Evolutionary conservation across 2,797 vertebrate species (phyloP), one percentile per base, ranked within the genome.

Genomic region (Taenioides sp.): DNA sequence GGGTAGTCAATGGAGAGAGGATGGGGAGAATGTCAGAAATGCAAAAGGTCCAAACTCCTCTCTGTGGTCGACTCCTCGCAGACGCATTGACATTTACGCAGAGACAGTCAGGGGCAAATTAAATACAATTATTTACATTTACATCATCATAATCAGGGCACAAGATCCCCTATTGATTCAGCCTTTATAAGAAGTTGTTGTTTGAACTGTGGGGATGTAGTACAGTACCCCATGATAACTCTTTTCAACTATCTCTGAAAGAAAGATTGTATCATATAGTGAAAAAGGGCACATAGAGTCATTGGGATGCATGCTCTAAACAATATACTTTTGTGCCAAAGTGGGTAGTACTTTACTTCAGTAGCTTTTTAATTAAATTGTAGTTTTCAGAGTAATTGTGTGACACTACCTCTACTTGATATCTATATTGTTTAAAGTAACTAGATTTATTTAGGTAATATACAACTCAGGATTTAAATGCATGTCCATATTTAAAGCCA

Each of bases 1-100:
- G 62, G 80, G 69, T 73, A 59, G 78, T 76, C 55, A 74, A 71
- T 80, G 76, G 88, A 83, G 76, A 7, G 6, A 18, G 74, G 78
- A 69, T 20, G 49, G 80, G 81, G 37, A 37, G 76, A 61, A 88
- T 80, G 85, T 76, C 2, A 83, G 77, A 84, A 87, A 92, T 92
- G 85, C 62, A 60, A 59, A 37, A 28, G 83, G 76, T 77, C 83
- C 80, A 66, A 83, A 85, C 72, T 79, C 61, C 7, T 70, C 66
- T 18, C 9, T 23, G 75, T 64, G 34, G 73, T 72, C 73, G 58
- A 57, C 81, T 75, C 74, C 67, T 60, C 71, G 54, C 52, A 73
- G 65, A 28, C 58, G 43, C 17, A 7, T 20, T 86, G 86, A 86
- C 86, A 85, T 86, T 85, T 86, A 69, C 68, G 70, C 37, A 23